phyloP scores from a whole-genome alignment of 1,140 invertebrate genomes.

The Achatina immaculata region DNA sequence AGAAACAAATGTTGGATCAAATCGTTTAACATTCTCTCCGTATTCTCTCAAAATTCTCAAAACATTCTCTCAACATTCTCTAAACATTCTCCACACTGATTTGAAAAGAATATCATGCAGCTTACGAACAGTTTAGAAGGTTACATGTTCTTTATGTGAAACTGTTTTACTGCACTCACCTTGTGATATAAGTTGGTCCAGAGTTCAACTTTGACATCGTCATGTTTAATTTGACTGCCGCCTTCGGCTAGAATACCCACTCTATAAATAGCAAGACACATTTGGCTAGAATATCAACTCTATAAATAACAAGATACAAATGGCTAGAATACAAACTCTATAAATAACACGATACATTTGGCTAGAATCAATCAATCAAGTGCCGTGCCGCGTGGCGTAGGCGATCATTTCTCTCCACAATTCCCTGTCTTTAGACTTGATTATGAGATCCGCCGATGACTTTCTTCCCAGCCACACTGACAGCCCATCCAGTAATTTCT shows the following conservation, averaged over 20 bases:
- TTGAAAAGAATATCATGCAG: not conserved
- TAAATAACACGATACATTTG: not conserved
- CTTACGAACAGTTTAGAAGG: not conserved
- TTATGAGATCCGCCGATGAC: too few species aligned
- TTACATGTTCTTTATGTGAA: not conserved
- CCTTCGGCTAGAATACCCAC: not conserved
- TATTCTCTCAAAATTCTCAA: too few species aligned
- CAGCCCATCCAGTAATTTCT: too few species aligned
- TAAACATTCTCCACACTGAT: too few species aligned
- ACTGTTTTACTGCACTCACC: not conserved
- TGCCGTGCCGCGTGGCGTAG: too few species aligned
- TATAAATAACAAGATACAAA: not conserved
- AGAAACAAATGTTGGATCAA: too few species aligned
- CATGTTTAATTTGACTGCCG: not conserved
- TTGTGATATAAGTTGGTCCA: conserved; percentile 22
- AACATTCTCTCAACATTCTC: too few species aligned
- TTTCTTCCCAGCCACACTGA: too few species aligned
- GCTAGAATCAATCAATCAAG: too few species aligned
- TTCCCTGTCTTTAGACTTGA: too few species aligned
- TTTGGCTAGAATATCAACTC: not conserved
- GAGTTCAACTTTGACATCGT: not conserved
- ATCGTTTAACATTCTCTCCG: too few species aligned
- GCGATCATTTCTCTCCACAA: too few species aligned
- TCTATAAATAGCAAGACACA: not conserved
- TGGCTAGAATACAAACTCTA: not conserved